Base-by-base conservation (phyloP, 2,888 invertebrate genomes). In the Ophonus ardosiacus region DNA sequence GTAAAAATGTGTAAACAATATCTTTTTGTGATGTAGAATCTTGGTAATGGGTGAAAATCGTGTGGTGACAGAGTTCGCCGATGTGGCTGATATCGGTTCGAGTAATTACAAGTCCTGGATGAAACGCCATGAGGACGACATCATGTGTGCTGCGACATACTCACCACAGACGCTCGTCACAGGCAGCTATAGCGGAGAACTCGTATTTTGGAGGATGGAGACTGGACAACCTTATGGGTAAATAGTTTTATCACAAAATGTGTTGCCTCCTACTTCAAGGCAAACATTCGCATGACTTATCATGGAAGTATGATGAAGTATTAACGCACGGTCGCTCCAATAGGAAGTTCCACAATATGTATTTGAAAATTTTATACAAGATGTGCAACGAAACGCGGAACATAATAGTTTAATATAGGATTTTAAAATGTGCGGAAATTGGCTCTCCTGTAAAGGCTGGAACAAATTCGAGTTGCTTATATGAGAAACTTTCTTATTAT, bases 201-300 rank as follows among this genome's bases (percentile, higher is more conserved):
- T 97, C 74, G 92, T 97, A 24, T 92, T 97, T 87, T 97, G 97
- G 97, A 94, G 95, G 87, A 91, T 97, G 83, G 96, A 97, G 91
- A 97, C 96, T 0, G 96, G 96, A 0, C 95, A 96, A 89, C 94
- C 96, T 0, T 96, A 95, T 89, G 92, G 93, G 89, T 92, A 88
- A 51, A 18, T 13, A 51, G 2, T 51, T 13, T 13, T 18, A 2
- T 61, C 21, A 61, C 8, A n/a, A n/a, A 61, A 61, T n/a, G 13
- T 21, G 5, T 13, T 51, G 43, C 8, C 43, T 13, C 43, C 43
- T 51, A 51, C 43, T 51, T 51, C 43, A 51, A 10, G 0, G 43
- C 31, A 31, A 31, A 31, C 31, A 31, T 1, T 21, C 6, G 31
- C 31, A 1, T 6, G 5, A 31, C 6, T 31, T 31, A 5, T 31